These are phyloP conservation scores for Hydriomena furcata DNA, from an alignment of 2,888 invertebrate species.

Conservation along the genomic window DNA sequence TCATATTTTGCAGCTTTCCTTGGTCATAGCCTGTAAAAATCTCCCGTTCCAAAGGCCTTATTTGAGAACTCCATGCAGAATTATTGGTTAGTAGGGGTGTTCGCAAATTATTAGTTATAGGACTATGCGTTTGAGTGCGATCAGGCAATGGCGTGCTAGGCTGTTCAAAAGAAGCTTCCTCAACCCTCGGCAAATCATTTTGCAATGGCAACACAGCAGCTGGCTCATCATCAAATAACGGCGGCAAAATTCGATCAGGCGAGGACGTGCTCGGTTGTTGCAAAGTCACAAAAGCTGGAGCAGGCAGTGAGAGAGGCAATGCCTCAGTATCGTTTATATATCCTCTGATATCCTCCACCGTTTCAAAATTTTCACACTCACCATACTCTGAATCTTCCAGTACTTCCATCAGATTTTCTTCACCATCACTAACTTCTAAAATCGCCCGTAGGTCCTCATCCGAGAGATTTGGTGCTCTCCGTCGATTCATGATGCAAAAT, in stretches of 20 bases:
- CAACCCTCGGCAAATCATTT: constrained; percentile 14
- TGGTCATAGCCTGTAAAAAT: constrained; percentile 21
- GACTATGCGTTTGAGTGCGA: constrained; percentile 13
- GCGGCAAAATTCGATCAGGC: constrained; percentile 11
- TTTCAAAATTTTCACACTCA: constrained; percentile 16
- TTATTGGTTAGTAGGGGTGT: constrained; percentile 8
- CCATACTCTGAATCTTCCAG: constrained; percentile 14
- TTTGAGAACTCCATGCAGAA: constrained; percentile 13
- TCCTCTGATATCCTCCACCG: constrained; percentile 15
- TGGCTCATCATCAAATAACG: constrained; percentile 12
- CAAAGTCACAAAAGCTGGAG: constrained; percentile 12
- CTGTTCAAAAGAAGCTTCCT: constrained; percentile 15
- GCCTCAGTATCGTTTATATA: constrained; percentile 8
- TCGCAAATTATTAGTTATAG: constrained; percentile 14
- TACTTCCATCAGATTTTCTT: constrained; percentile 12
- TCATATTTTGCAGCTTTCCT: constrained; percentile 11
- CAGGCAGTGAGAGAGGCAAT: constrained; percentile 9
- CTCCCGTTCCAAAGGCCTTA: constrained; percentile 16
- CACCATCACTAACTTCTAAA: constrained; percentile 16
- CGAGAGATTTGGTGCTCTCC: constrained; percentile 14
- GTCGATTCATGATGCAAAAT: constrained; percentile 11
- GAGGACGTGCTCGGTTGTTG: constrained; percentile 13
- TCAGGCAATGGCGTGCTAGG: constrained; percentile 13
- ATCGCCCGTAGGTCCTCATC: constrained; percentile 9
- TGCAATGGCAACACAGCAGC: constrained; percentile 13